Evolutionary conservation across 2,888 invertebrate species (phyloP), one percentile per base, ranked within the genome.

Genomic region (Nomada ferruginata): DNA sequence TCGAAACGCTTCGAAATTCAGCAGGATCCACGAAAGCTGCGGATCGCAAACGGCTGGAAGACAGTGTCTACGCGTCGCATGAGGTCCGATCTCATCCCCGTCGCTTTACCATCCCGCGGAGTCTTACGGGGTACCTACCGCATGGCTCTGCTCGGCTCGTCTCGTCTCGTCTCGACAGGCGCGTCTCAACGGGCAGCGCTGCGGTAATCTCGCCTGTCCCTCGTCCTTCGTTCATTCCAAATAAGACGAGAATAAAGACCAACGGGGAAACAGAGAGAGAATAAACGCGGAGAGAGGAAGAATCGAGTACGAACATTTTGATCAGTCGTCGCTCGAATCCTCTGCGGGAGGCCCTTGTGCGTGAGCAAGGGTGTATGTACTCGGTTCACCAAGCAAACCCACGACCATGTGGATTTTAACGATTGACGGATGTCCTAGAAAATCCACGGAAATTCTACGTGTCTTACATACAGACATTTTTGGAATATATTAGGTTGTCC

Each of bases 221-320:
- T 77, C 85, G 85, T 78, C 78, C 84, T 85, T 85, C 82, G 86
- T 79, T 61, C 84, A 73, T 82, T 85, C 84, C 88, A 87, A 85
- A 87, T 87, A 88, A 85, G 87, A 87, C 86, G 84, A 87, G 72
- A 75, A 80, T 78, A 84, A 83, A 82, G 78, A 79, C 57, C 61
- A 75, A 47, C 76, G 53, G 23, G 63, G 75, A 11, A 59, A 55
- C 65, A 60, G 44, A 72, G 72, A 44, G 47, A n/a, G 60, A 59
- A 26, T 36, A 44, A 53, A 59, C 76, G 29, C 59, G 18, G 65
- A 42, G 64, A 68, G 78, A 85, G 78, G 74, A 71, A 79, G 81
- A 83, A 87, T 87, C 83, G 84, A 79, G 87, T 80, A 85, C 81
- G 78, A 83, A 88, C 88, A 89, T 90, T 90, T 90, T 90, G 89